phyloP scores from a whole-genome alignment of 2,113 vertebrate species.

The Ammodytes dubius region DNA sequence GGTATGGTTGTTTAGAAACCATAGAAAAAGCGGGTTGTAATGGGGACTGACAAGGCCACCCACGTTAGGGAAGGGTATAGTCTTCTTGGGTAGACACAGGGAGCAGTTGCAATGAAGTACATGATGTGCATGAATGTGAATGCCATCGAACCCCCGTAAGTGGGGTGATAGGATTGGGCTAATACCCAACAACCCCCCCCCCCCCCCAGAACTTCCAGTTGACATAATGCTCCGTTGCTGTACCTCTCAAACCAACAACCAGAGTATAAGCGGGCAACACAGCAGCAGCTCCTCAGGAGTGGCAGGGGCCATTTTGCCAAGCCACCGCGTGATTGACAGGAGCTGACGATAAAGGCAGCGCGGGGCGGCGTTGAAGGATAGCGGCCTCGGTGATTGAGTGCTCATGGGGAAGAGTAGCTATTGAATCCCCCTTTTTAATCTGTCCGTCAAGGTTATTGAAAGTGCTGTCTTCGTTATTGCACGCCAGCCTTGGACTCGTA shows the following conservation, averaged over 20 bases:
- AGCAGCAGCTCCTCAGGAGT: conserved; percentile 47
- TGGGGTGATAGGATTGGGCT: conserved; percentile 34
- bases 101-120: conserved; percentile 10
- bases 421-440: conserved; percentile 83
- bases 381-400: conserved; percentile 77
- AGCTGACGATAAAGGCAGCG: conserved; percentile 74
- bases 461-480: conserved; percentile 82
- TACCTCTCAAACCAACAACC: conserved; percentile 55
- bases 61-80: conserved; percentile 22
- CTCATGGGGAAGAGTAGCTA: conserved; percentile 78
- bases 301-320: conserved; percentile 65
- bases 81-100: not conserved
- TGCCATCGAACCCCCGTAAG: conserved; percentile 19
- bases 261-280: conserved; percentile 60
- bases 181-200: conserved; percentile 30
- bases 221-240: conserved; percentile 55
- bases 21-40: conserved; percentile 44
- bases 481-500: conserved; percentile 76
- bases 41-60: conserved; percentile 76
- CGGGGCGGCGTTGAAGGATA: conserved; percentile 70
- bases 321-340: conserved; percentile 76
- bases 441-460: conserved; percentile 85
- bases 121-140: conserved; percentile 8
- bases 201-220: conserved; percentile 21
- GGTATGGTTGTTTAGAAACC: conserved; percentile 49